Evolutionary conservation across 1,140 invertebrate genomes (phyloP).

Genomic region (Popillia japonica): DNA sequence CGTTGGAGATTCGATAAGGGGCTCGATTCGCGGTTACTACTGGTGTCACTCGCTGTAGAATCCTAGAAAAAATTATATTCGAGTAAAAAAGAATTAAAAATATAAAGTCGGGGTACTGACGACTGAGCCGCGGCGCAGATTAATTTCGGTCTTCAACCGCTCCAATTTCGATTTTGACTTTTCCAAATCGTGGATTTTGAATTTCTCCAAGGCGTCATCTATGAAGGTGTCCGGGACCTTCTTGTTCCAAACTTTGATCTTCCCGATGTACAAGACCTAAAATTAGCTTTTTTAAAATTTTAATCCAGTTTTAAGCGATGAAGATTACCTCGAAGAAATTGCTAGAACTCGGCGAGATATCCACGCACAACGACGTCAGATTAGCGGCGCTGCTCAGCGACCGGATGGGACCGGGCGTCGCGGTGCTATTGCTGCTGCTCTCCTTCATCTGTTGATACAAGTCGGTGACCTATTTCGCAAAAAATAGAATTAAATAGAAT

Average conservation of each 20-base stretch:
- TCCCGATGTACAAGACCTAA: constrained; percentile 87
- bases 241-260: constrained; percentile 83
- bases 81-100: background rate
- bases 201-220: constrained; percentile 88
- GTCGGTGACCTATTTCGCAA: constrained; percentile 69
- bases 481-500: constrained; percentile 6
- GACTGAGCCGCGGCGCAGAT: constrained; percentile 47
- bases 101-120: constrained; percentile 42
- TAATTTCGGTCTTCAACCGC: constrained; percentile 52
- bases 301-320: background rate
- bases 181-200: constrained; percentile 77
- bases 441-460: constrained; percentile 77
- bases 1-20: constrained; percentile 41
- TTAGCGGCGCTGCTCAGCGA: constrained; percentile 65
- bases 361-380: constrained; percentile 75
- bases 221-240: constrained; percentile 89
- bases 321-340: constrained; percentile 81
- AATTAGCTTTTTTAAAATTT: background rate
- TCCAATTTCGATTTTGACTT: constrained; percentile 51
- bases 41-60: constrained; percentile 36
- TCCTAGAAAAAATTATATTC: constrained; percentile 13
- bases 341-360: constrained; percentile 83
- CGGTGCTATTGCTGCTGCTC: constrained; percentile 58
- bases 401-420: constrained; percentile 44
- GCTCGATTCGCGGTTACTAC: constrained; percentile 3